These are phyloP conservation scores for Stegodyphus mimosarum DNA, from an alignment of 1,140 invertebrate species.

Conservation along the genomic window DNA sequence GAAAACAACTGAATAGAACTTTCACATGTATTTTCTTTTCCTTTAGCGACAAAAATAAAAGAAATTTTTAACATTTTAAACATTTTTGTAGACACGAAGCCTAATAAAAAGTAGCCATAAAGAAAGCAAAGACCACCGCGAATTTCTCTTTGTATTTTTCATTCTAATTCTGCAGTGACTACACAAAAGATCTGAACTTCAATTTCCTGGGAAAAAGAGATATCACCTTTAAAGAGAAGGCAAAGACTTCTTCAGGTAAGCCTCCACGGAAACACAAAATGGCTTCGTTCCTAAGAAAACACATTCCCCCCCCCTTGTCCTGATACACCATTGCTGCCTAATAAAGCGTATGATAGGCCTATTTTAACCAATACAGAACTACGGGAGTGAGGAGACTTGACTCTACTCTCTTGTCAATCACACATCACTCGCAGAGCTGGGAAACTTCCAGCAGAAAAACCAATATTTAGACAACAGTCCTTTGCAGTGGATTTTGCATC, in stretches of 20 bases:
- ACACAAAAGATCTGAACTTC: background rate
- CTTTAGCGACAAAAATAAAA: too few relatives aligned
- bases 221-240: background rate
- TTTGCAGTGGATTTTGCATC: background rate
- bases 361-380: conserved; percentile 11
- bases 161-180: background rate
- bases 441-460: background rate
- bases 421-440: background rate
- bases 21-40: too few relatives aligned
- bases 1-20: too few relatives aligned
- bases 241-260: conserved; percentile 13
- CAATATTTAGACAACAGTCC: conserved; percentile 28
- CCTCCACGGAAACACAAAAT: conserved; percentile 14
- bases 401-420: conserved; percentile 13
- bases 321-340: conserved; percentile 1
- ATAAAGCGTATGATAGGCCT: conserved; percentile 25
- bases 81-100: too few relatives aligned
- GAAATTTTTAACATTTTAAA: too few relatives aligned
- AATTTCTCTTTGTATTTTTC: too few relatives aligned
- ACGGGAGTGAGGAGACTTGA: background rate
- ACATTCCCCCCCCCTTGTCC: background rate
- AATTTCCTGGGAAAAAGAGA: background rate
- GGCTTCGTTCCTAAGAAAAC: conserved; percentile 4
- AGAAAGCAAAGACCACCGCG: too few relatives aligned
- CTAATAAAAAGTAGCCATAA: too few relatives aligned